Evolutionary conservation across 1,140 invertebrate species (phyloP).

Genomic region (Cotesia typhae): DNA sequence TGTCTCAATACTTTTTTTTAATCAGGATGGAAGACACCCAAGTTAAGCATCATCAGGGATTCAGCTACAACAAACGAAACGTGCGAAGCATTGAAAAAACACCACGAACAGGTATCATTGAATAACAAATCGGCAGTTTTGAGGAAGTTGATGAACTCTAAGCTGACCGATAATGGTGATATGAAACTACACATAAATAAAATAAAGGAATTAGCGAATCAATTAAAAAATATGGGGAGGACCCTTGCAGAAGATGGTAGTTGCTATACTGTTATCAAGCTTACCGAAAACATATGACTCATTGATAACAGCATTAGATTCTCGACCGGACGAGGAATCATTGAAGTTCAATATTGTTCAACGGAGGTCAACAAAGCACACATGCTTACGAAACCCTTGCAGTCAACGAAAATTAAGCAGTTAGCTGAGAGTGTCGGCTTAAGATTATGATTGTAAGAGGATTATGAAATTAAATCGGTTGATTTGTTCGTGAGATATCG

Average conservation of each 20-base stretch:
- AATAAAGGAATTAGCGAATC: slow-evolving; percentile 8
- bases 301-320: slow-evolving; percentile 10
- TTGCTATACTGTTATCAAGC: slow-evolving; percentile 10
- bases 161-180: neutral
- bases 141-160: neutral
- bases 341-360: neutral
- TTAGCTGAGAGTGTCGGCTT: no score
- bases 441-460: no score
- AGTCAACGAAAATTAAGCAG: no score
- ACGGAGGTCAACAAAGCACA: no score
- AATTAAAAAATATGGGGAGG: slow-evolving; percentile 13
- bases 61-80: slow-evolving; percentile 7
- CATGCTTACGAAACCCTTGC: no score
- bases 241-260: slow-evolving; percentile 8
- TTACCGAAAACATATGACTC: slow-evolving; percentile 1
- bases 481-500: no score
- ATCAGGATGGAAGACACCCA: neutral
- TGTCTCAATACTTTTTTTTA: no score
- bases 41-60: slow-evolving; percentile 7
- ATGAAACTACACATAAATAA: neutral
- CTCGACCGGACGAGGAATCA: slow-evolving; percentile 12
- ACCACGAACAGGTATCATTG: slow-evolving; percentile 12
- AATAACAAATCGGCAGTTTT: slow-evolving; percentile 6
- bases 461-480: no score
- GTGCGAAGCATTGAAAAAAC: neutral